phyloP scores from a whole-genome alignment of 2,113 vertebrate species.

The Boleophthalmus pectinirostris region DNA sequence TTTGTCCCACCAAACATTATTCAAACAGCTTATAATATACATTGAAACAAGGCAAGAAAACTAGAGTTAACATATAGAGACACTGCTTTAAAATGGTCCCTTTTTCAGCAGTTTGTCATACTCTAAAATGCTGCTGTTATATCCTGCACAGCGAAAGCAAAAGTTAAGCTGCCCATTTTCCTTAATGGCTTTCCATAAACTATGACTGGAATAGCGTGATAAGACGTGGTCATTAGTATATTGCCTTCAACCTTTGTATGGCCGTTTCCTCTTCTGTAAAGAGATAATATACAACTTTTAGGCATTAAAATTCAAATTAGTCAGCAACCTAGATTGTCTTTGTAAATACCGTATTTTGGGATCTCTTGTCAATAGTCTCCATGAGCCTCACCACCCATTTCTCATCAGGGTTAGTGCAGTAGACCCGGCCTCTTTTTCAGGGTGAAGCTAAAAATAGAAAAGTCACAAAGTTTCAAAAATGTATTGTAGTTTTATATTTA shows the following conservation, averaged over 20 bases:
- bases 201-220: conserved; percentile 9
- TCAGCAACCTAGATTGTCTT: not conserved
- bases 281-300: not conserved
- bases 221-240: not conserved
- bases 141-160: conserved; percentile 48
- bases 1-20: conserved; percentile 12
- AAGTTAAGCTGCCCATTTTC: conserved; percentile 40
- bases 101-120: conserved; percentile 12
- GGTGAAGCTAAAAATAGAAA: conserved; percentile 58
- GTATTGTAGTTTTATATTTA: not conserved
- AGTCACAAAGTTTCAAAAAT: not conserved
- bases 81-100: conserved; percentile 6
- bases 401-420: conserved; percentile 62
- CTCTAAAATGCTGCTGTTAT: conserved; percentile 8
- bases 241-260: conserved; percentile 23
- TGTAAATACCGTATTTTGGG: not conserved
- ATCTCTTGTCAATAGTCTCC: not conserved
- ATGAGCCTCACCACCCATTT: conserved; percentile 53
- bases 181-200: conserved; percentile 24
- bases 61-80: conserved; percentile 5
- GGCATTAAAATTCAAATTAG: not conserved
- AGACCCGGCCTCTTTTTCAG: conserved; percentile 35
- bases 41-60: conserved; percentile 20
- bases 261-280: not conserved
- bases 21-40: conserved; percentile 24